Evolutionary conservation across 2,113 vertebrate genomes (phyloP), one percentile per base, ranked within the genome.

Genomic region (Grallaria varia): DNA sequence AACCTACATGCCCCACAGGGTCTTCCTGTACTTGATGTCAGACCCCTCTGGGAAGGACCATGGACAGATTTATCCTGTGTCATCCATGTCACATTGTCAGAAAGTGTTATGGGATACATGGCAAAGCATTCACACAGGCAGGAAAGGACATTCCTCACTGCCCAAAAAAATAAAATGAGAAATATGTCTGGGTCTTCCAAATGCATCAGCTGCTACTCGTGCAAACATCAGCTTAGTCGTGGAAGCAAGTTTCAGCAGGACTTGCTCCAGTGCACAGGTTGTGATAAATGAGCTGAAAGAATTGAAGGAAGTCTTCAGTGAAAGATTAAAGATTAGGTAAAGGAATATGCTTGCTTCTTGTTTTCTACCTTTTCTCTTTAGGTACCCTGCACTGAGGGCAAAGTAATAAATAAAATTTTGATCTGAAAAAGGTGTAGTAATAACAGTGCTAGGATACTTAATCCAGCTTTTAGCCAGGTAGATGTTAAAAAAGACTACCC

Each of bases 41-140:
- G 59, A 55, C 15, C 23, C 53, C 71, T 76, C 37, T 53, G 69
- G 88, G 85, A 90, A 88, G 53, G 49, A 79, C 15, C 31, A 30
- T 8, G 58, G 52, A 52, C 37, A 53, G 75, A 95, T 85, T 89
- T 80, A 39, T 94, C 74, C 71, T 69, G 2, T 64, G 59, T 53
- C 71, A 72, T 56, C 45, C 23, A 24, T 49, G 49, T 88, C 88
- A 92, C 63, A 33, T 87, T 95, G 84, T 93, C 93, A 94, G 44
- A 82, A 93, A 76, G 6, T 20, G 35, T 93, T 95, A 90, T 0
- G 8, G 52, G 47, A 89, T 64, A 58, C 10, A 28, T 9, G 16
- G 49, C 45, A 80, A 76, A 91, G 23, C 27, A 95, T 80, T 90
- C 47, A 44, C 42, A 55, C 3, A 75, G 86, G 68, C 91, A 96